These are phyloP conservation scores for Cladopsammia gracilis DNA, from an alignment of 64 coral and sea anemone genomes.

Conservation along the genomic window DNA sequence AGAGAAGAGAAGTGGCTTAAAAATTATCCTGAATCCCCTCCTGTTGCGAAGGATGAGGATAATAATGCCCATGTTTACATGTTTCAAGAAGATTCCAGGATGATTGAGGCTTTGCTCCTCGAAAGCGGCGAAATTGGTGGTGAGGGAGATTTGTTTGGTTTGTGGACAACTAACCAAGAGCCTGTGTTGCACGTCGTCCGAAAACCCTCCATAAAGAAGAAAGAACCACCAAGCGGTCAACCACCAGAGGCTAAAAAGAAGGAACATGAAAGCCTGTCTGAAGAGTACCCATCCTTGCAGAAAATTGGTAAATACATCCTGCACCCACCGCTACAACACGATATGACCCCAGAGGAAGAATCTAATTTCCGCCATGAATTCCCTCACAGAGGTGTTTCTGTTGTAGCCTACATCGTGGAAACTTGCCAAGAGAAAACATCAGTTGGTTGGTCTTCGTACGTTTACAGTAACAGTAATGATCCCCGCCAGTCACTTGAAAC, in stretches of 20 bases:
- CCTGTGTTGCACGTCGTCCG: constrained; percentile 68
- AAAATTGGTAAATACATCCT: constrained; percentile 12
- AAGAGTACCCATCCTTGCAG: background rate
- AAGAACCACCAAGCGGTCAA: background rate
- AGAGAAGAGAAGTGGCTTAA: background rate
- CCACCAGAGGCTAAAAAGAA: background rate
- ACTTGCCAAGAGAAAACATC: background rate
- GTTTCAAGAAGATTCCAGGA: background rate
- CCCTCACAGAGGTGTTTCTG: background rate
- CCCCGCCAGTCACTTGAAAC: background rate
- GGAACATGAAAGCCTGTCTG: background rate
- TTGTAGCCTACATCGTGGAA: background rate
- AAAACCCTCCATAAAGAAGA: background rate
- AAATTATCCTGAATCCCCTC: background rate
- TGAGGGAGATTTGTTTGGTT: constrained; percentile 60
- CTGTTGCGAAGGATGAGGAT: background rate
- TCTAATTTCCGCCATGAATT: background rate
- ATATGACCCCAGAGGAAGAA: background rate
- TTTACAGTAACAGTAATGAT: background rate
- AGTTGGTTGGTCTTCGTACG: background rate
- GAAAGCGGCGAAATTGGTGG: background rate
- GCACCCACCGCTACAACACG: background rate
- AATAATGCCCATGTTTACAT: background rate
- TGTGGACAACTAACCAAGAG: constrained; percentile 67
- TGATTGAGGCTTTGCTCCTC: background rate